Percentiles rank a stretch among this genome's conserved stretches.
Conservation (phyloP, 2,888 invertebrate species). For the Tuta absoluta region DNA sequence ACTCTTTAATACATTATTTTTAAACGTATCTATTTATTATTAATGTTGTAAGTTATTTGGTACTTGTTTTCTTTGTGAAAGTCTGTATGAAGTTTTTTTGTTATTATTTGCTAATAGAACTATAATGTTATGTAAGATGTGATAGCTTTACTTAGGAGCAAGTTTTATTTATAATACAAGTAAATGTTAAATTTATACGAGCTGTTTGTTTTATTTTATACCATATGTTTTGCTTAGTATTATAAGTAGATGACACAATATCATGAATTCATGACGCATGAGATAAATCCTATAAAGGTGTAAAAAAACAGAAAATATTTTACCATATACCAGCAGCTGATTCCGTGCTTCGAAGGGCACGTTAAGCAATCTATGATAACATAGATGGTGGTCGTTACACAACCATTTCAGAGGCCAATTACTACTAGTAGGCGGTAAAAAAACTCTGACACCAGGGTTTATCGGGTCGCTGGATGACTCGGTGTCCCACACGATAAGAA, state of each 20-base stretch:
- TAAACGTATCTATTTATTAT: constrained; percentile 65
- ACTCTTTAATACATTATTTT: constrained; percentile 48
- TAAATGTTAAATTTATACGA: constrained; percentile 69
- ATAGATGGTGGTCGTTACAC: too few relatives aligned
- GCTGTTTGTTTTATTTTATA: constrained; percentile 70
- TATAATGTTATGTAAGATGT: constrained; percentile 68
- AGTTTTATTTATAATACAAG: constrained; percentile 74
- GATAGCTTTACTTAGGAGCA: constrained; percentile 79
- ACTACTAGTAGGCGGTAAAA: too few relatives aligned
- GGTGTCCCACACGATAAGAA: too few relatives aligned
- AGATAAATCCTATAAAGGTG: too few relatives aligned
- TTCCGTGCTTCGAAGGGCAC: too few relatives aligned
- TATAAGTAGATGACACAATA: constrained; percentile 14
- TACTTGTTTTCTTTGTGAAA: constrained; percentile 61
- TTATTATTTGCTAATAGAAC: constrained; percentile 68
- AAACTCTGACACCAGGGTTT: too few relatives aligned
- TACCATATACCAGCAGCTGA: too few relatives aligned
- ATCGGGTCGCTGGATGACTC: too few relatives aligned
- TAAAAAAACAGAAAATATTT: too few relatives aligned
- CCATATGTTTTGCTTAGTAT: constrained; percentile 39
- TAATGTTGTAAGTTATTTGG: constrained; percentile 57
- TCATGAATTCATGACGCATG: background rate
- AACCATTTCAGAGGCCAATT: too few relatives aligned
- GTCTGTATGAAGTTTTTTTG: constrained; percentile 65
- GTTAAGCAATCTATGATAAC: too few relatives aligned